Evolutionary conservation across 1,140 invertebrate species (phyloP), one percentile per base, ranked within the genome.

Genomic region (Cotesia vestalis): DNA sequence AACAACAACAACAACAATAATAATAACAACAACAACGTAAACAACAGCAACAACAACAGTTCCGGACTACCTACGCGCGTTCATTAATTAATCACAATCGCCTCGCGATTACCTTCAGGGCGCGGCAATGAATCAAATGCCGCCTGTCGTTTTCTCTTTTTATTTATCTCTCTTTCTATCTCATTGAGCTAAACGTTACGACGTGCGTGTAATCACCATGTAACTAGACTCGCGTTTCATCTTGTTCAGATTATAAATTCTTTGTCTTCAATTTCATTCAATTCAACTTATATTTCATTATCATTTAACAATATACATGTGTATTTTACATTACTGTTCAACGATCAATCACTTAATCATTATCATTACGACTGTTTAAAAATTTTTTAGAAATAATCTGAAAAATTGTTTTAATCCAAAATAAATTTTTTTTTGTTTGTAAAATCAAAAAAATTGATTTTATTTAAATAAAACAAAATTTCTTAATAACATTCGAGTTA

Each of bases 51-150:
- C 67, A 27, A 53, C 66, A 55, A 67, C 66, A 59, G 59, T 68
- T 68, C 66, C 55, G 57, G 59, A 72, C 63, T 72, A 72, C 64
- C 71, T 67, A 72, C 71, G 63, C 55, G 63, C 34, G 66, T 72
- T 66, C 64, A 46, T 72, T 67, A 72, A 72, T 72, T 72, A 72
- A 72, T 72, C 71, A 72, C 71, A 72, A 72, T 72, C 71, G 64
- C 64, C 71, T 59, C 17, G 71, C 64, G 71, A 72, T 72, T 72
- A 72, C 71, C 60, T 62, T 66, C 64, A 51, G 64, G 63, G 55
- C 55, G 70, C 69, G 61, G 69, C 69, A 64, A 72, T 72, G 71
- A 72, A 72, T 72, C 71, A 72, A 72, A 72, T 35, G 71, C 64
- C 27, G 51, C 27, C 34, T 66, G 14, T 5, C 46, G 52, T 17